Conservation (phyloP, 1,140 invertebrate species). For the Bombus ignitus region DNA sequence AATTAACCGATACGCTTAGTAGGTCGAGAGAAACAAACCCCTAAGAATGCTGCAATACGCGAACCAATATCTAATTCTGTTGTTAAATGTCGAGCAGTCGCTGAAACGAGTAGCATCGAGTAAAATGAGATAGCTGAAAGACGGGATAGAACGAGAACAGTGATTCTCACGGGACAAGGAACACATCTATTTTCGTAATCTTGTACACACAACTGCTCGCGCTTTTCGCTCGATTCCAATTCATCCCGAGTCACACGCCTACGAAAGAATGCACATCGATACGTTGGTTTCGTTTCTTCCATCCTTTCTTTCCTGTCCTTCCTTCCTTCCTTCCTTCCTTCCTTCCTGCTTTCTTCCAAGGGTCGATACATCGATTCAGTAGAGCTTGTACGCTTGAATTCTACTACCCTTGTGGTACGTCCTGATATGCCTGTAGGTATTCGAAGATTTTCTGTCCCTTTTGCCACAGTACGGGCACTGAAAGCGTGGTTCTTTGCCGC, state of each 20-base stretch:
- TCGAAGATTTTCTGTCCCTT: slow-evolving; percentile 69
- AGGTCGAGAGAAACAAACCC: not conserved
- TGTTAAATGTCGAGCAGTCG: not conserved
- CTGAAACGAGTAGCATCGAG: slow-evolving; percentile 11
- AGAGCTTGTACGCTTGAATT: slow-evolving; percentile 65
- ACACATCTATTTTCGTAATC: slow-evolving; percentile 32
- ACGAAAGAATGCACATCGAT: too few species aligned
- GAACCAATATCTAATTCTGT: not conserved
- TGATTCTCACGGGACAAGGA: slow-evolving; percentile 12
- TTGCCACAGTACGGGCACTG: slow-evolving; percentile 79
- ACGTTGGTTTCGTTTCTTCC: not conserved
- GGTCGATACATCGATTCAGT: slow-evolving; percentile 46
- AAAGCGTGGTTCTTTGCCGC: slow-evolving; percentile 82
- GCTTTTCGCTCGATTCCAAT: not conserved
- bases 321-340: not conserved
- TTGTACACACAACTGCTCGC: slow-evolving; percentile 22
- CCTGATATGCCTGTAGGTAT: slow-evolving; percentile 77
- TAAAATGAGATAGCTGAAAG: not conserved
- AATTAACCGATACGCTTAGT: not conserved
- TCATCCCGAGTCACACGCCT: not conserved
- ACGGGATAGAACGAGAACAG: slow-evolving; percentile 12
- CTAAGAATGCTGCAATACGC: not conserved
- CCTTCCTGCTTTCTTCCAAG: not conserved
- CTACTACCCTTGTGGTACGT: slow-evolving; percentile 69
- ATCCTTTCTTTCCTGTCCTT: not conserved